Percentiles rank a stretch among this genome's conserved stretches.
Conservation (phyloP, 1,140 invertebrate genomes). For the Orius insidiosus region DNA sequence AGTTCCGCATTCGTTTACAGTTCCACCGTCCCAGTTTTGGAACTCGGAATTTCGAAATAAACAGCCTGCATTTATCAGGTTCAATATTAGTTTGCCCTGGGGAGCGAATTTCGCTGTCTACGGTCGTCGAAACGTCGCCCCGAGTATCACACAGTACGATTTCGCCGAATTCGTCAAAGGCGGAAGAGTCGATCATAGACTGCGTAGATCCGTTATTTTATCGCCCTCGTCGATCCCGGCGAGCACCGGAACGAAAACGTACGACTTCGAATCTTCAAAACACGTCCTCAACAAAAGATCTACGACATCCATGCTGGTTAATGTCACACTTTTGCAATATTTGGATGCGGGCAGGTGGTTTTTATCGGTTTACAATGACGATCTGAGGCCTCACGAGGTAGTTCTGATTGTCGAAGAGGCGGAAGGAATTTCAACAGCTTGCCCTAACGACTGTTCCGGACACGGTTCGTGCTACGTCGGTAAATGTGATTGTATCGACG, state of each 20-base stretch:
- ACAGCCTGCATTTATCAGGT: constrained; percentile 65
- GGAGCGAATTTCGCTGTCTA: constrained; percentile 87
- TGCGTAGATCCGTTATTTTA: constrained; percentile 10
- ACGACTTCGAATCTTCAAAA: constrained; percentile 12
- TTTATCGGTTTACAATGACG: constrained; percentile 89
- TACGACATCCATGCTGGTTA: constrained; percentile 14
- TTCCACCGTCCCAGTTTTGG: constrained; percentile 81
- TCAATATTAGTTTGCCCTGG: constrained; percentile 80
- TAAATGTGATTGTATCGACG: constrained; percentile 89
- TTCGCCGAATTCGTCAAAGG: constrained; percentile 83
- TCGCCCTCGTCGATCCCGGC: background rate
- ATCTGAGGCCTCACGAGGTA: constrained; percentile 62
- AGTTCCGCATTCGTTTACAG: constrained; percentile 57
- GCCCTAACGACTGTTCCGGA: constrained; percentile 86
- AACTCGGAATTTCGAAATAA: constrained; percentile 77
- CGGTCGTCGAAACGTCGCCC: constrained; percentile 74
- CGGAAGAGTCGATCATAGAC: constrained; percentile 22
- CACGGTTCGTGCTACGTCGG: constrained; percentile 88
- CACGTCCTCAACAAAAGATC: constrained; percentile 10
- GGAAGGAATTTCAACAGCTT: constrained; percentile 71
- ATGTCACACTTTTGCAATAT: constrained; percentile 65
- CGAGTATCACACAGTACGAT: constrained; percentile 88
- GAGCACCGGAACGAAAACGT: constrained; percentile 7
- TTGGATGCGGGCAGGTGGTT: constrained; percentile 89
- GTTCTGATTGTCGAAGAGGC: constrained; percentile 58